Conservation (phyloP, 2,113 vertebrate species). For the Alligator mississippiensis region DNA sequence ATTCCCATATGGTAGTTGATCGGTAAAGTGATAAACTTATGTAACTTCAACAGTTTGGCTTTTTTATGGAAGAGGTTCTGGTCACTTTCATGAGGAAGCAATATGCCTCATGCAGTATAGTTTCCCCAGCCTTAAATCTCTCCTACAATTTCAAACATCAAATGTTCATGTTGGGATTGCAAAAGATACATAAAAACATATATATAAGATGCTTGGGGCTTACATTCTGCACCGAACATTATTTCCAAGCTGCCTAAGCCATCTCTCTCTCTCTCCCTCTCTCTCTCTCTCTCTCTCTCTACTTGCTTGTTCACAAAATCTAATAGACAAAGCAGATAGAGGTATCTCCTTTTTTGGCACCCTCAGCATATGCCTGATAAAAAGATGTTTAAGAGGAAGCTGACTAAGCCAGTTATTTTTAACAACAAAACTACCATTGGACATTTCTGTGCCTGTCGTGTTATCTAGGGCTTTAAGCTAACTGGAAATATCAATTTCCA, state of each 20-base stretch:
- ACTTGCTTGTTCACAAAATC: slow-evolving; percentile 40
- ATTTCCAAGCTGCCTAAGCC: not conserved
- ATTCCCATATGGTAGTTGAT: slow-evolving; percentile 58
- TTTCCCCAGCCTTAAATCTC: not conserved
- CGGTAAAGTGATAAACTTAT: slow-evolving; percentile 16
- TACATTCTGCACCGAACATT: not conserved
- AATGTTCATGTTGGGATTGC: not conserved
- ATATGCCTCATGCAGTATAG: fast-evolving
- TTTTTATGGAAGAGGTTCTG: not conserved
- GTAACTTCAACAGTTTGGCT: not conserved
- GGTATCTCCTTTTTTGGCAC: not conserved
- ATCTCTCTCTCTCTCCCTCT: not conserved
- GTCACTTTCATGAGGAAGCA: not conserved
- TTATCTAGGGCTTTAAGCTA: slow-evolving; percentile 57
- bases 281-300: not conserved
- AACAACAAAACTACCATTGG: slow-evolving; percentile 30
- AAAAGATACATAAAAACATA: not conserved
- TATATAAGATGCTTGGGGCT: not conserved
- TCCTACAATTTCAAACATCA: not conserved
- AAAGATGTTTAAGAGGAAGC: slow-evolving; percentile 22
- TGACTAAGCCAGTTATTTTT: slow-evolving; percentile 45
- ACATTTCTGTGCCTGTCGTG: slow-evolving; percentile 25
- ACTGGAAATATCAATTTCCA: slow-evolving; percentile 61
- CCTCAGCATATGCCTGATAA: not conserved
- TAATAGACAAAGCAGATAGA: slow-evolving; percentile 20